phyloP scores from a whole-genome alignment of 2,888 invertebrate genomes.

The Ganaspis brasiliensis region DNA sequence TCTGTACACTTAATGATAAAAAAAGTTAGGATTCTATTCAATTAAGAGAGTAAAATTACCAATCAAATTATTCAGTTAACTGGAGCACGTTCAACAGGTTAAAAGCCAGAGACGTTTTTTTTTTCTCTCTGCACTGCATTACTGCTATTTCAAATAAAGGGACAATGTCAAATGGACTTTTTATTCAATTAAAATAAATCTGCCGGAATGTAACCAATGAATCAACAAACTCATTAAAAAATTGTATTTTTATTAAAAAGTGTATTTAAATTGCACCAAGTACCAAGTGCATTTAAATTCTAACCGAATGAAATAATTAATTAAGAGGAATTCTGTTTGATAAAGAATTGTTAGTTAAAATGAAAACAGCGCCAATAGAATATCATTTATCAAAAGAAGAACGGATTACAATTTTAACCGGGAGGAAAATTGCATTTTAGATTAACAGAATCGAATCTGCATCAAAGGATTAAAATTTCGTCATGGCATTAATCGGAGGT shows the following conservation, averaged over 20 bases:
- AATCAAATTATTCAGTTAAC: conserved; percentile 16
- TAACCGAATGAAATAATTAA: too few relatives aligned
- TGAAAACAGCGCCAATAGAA: background rate
- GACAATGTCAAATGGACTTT: background rate
- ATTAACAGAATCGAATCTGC: too few relatives aligned
- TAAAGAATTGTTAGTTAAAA: too few relatives aligned
- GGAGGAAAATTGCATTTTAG: too few relatives aligned
- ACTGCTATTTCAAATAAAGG: conserved; percentile 1
- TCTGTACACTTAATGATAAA: background rate
- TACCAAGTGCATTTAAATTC: too few relatives aligned
- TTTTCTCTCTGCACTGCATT: background rate
- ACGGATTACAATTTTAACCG: too few relatives aligned
- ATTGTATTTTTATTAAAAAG: too few relatives aligned
- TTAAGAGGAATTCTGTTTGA: background rate
- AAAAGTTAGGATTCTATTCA: background rate
- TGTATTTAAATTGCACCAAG: too few relatives aligned
- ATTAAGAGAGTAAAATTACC: background rate
- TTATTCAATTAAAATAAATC: background rate
- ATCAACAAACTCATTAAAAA: background rate
- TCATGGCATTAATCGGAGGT: background rate
- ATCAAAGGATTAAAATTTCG: background rate
- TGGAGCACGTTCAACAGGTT: conserved; percentile 61
- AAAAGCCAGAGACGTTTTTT: conserved; percentile 52
- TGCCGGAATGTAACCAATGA: background rate
- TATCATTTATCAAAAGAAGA: too few relatives aligned